Conservation (phyloP, 2,888 invertebrate species). For the Thymelicus lineola region DNA sequence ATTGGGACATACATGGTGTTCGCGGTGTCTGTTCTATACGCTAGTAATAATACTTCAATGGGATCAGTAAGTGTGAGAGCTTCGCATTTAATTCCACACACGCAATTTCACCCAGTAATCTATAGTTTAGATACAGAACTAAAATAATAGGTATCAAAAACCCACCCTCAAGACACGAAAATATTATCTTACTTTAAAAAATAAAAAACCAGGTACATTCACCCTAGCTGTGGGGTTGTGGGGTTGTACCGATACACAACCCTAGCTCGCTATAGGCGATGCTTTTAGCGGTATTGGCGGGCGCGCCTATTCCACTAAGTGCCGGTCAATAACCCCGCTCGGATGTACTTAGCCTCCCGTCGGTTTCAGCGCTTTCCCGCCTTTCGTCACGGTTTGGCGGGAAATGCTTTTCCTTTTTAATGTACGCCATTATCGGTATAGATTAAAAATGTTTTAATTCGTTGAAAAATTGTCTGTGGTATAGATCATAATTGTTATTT, state of each 20-base stretch:
- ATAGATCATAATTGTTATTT: too few relatives aligned
- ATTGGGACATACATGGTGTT: too few relatives aligned
- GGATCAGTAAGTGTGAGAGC: not conserved
- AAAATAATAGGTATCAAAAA: too few relatives aligned
- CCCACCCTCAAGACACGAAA: not conserved
- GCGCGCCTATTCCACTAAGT: conserved; percentile 60
- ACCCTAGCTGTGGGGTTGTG: conserved; percentile 28
- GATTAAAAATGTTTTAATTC: conserved; percentile 15
- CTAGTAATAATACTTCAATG: too few relatives aligned
- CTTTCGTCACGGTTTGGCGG: conserved; percentile 23
- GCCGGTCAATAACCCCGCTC: conserved; percentile 64
- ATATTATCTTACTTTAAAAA: not conserved
- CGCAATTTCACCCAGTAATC: too few relatives aligned
- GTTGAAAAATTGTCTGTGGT: too few relatives aligned
- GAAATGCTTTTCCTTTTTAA: conserved; percentile 22
- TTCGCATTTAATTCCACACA: too few relatives aligned
- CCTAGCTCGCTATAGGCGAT: conserved; percentile 53
- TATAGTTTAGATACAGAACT: too few relatives aligned
- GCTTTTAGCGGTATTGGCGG: conserved; percentile 73
- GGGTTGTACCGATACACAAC: conserved; percentile 20
- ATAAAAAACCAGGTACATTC: conserved; percentile 42
- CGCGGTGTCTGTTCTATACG: too few relatives aligned
- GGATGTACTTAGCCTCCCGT: conserved; percentile 51
- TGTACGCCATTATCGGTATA: conserved; percentile 14
- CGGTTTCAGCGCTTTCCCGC: conserved; percentile 45